Evolutionary conservation across 2,797 vertebrate genomes (phyloP).

Genomic region (Anas georgica): DNA sequence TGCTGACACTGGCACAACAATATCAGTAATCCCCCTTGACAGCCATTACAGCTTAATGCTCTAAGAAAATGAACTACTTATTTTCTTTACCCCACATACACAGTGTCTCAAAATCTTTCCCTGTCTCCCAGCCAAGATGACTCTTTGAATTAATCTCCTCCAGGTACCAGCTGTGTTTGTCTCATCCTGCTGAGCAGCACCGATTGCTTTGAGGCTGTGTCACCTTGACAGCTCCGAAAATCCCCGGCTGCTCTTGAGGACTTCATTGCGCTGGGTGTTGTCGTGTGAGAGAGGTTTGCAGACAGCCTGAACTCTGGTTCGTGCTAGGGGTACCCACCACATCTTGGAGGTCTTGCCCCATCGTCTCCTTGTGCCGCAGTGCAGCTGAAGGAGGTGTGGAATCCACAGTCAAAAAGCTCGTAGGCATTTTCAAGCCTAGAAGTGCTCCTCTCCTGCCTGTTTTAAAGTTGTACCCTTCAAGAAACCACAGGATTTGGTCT

Average conservation of each 20-base stretch:
- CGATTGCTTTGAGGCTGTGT: not conserved
- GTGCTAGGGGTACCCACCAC: not conserved
- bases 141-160: slow-evolving; percentile 42
- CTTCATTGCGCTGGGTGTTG: not conserved
- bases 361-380: fast-evolving
- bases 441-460: not conserved
- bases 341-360: not conserved
- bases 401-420: fast-evolving
- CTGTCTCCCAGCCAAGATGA: slow-evolving; percentile 48
- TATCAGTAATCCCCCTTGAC: slow-evolving; percentile 67
- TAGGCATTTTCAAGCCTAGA: not conserved
- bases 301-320: not conserved
- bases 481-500: not conserved
- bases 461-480: not conserved
- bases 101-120: not conserved
- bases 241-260: not conserved
- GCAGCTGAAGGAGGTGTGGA: not conserved
- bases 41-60: slow-evolving; percentile 68
- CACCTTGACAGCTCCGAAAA: slow-evolving; percentile 42
- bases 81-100: slow-evolving; percentile 57
- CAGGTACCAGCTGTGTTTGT: slow-evolving; percentile 65
- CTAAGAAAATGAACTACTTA: slow-evolving; percentile 61
- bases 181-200: slow-evolving; percentile 27
- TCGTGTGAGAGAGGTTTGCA: not conserved
- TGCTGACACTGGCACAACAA: slow-evolving; percentile 68